A percentile compares a stretch with the other conserved stretches of the same genome.
Conservation (phyloP, 2,113 vertebrate genomes). For the Upupa epops region DNA sequence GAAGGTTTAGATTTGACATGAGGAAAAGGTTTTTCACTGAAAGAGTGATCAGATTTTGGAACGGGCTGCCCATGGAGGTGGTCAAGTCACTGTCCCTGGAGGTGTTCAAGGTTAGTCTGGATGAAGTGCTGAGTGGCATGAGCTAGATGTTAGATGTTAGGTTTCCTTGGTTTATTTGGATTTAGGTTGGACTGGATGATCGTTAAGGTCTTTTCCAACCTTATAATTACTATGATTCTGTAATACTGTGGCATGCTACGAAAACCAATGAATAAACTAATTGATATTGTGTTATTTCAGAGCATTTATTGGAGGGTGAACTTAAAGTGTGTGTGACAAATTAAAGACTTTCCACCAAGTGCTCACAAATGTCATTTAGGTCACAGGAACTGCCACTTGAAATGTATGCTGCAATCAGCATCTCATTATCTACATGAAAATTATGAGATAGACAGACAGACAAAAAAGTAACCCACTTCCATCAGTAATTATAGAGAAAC, state of each 20-base stretch:
- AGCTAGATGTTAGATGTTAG: no score
- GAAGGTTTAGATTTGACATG: no score
- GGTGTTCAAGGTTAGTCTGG: no score
- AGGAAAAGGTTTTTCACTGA: no score
- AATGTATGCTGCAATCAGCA: background rate
- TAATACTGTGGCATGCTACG: background rate
- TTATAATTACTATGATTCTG: no score
- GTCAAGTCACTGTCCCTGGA: no score
- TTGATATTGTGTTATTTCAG: background rate
- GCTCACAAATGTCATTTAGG: background rate
- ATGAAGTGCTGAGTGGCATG: no score
- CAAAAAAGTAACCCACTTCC: background rate
- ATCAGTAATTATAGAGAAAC: background rate
- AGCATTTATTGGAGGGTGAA: background rate
- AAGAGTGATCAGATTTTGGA: no score
- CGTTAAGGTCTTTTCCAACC: no score
- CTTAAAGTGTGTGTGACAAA: background rate
- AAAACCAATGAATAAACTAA: background rate
- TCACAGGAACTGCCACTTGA: background rate
- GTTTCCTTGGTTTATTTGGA: no score
- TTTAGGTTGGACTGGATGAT: no score
- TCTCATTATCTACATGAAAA: background rate
- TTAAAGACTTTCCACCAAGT: background rate
- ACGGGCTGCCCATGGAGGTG: no score
- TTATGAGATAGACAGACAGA: background rate